Percentiles rank a stretch among this genome's conserved stretches.
Conservation (phyloP, 2,888 invertebrate genomes). For the Protophormia terraenovae region DNA sequence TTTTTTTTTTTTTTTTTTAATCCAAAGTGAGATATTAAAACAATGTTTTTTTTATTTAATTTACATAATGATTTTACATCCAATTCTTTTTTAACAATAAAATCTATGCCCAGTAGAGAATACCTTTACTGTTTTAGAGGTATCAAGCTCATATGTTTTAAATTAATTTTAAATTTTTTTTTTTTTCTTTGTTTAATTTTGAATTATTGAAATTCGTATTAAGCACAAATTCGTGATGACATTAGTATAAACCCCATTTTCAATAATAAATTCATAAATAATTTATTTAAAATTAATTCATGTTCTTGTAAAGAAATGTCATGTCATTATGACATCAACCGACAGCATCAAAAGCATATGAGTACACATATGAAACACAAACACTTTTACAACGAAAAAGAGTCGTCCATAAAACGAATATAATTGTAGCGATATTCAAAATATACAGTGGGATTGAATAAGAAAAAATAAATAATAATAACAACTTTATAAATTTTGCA, state of each 20-base stretch:
- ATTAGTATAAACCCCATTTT: slow-evolving; percentile 8
- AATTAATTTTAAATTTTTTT: not conserved
- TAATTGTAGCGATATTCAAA: not conserved
- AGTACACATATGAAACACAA: not conserved
- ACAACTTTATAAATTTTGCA: too few species aligned
- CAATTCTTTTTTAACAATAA: too few species aligned
- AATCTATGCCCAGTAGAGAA: not conserved
- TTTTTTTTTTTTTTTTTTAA: too few species aligned
- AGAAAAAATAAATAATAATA: too few species aligned
- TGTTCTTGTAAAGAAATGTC: slow-evolving; percentile 50
- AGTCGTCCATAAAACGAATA: not conserved
- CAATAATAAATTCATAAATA: slow-evolving; percentile 29
- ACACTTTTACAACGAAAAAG: not conserved
- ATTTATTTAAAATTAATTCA: slow-evolving; percentile 60
- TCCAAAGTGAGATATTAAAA: too few species aligned
- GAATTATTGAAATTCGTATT: not conserved
- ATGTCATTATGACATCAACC: slow-evolving; percentile 46
- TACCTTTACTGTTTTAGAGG: not conserved
- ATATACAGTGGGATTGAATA: too few species aligned
- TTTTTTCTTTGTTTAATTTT: not conserved
- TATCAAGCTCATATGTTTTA: not conserved
- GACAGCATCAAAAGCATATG: not conserved
- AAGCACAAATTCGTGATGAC: not conserved
- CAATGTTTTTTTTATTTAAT: too few species aligned
- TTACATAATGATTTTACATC: too few species aligned